Conservation (phyloP, 1,140 invertebrate genomes). For the Halyomorpha halys region DNA sequence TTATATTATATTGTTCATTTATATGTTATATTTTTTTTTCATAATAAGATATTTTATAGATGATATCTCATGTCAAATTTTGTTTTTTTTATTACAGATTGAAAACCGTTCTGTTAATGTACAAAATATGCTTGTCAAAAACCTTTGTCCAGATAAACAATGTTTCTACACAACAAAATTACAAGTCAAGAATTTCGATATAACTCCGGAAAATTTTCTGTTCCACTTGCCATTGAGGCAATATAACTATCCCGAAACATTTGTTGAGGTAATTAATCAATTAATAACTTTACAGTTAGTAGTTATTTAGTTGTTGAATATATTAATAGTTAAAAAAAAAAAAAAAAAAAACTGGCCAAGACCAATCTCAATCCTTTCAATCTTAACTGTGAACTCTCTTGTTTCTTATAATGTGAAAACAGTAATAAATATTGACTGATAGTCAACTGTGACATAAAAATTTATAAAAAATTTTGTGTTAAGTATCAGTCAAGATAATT, state of each 20-base stretch:
- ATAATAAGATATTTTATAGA: no score
- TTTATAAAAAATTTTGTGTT: no score
- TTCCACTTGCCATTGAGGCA: conserved; percentile 26
- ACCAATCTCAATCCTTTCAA: no score
- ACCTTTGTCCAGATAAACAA: conserved; percentile 12
- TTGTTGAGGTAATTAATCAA: conserved; percentile 20
- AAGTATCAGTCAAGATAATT: no score
- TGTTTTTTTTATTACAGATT: conserved; percentile 16
- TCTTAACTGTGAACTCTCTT: no score
- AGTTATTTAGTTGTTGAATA: not conserved
- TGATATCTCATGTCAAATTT: no score
- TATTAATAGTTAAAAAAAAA: conserved; percentile 1
- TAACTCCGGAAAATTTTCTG: conserved; percentile 37
- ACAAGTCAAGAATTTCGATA: conserved; percentile 28
- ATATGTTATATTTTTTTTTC: no score
- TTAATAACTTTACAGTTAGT: not conserved
- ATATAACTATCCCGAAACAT: conserved; percentile 14
- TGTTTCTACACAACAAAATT: conserved; percentile 31
- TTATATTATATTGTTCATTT: no score
- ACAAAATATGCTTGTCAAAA: conserved; percentile 15
- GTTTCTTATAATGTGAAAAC: no score
- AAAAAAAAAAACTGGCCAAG: conserved; percentile 5
- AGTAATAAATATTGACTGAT: no score
- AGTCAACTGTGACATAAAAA: no score
- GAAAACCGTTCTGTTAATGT: conserved; percentile 18